phyloP scores from a whole-genome alignment of 1,140 invertebrate genomes.

The Drosophila ficusphila region DNA sequence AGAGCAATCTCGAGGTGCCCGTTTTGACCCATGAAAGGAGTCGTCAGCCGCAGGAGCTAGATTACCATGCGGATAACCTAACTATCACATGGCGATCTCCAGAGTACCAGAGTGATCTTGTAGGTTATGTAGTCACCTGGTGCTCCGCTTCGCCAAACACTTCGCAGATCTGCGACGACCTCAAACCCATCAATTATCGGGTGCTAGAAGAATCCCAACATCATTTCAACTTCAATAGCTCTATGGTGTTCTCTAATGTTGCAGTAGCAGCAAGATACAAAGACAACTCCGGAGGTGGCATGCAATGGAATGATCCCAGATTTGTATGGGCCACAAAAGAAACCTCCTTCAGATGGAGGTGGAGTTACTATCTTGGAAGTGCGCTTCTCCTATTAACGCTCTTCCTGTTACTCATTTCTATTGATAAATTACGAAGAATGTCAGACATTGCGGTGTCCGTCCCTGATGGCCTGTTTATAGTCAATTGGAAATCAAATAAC shows the following conservation, averaged over 20 bases:
- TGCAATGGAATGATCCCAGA: neutral
- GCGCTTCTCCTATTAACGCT: neutral
- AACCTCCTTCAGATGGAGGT: neutral
- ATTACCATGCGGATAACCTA: neutral
- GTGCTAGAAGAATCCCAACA: neutral
- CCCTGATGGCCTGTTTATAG: too few species aligned
- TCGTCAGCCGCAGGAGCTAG: neutral
- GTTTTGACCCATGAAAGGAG: neutral
- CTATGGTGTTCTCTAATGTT: neutral
- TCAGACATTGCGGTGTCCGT: too few species aligned
- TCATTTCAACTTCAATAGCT: neutral
- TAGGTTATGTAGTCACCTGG: neutral
- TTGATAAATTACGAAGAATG: too few species aligned
- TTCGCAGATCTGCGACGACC: constrained; percentile 3
- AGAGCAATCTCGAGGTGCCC: neutral
- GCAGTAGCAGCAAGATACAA: neutral
- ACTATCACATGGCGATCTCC: constrained; percentile 6
- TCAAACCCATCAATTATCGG: neutral
- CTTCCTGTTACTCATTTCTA: neutral
- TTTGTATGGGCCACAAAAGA: neutral
- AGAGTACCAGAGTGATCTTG: neutral
- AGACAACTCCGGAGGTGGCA: neutral
- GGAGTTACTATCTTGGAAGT: neutral
- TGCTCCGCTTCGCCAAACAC: neutral
- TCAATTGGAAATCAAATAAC: too few species aligned